A percentile compares a stretch with the other conserved stretches of the same genome.
Evolutionary conservation across 2,797 vertebrate genomes (phyloP).

Genomic region (Pelodytes ibericus): DNA sequence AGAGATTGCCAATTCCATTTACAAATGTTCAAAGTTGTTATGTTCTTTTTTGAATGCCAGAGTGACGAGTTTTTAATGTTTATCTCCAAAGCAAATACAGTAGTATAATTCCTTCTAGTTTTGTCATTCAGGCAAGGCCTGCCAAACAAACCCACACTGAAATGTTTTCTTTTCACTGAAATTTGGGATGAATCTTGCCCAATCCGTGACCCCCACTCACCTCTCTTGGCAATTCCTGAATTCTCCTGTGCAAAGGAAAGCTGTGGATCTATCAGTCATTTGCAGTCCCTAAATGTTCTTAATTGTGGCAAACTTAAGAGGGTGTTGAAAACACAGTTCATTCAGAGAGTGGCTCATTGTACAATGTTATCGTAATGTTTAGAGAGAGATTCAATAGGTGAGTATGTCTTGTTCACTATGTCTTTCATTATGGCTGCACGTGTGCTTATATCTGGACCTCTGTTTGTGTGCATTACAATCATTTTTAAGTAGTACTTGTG

Average conservation of each 20-base stretch:
- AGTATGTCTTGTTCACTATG: no score
- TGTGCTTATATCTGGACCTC: no score
- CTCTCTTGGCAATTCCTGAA: conserved; percentile 11
- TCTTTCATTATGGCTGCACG: no score
- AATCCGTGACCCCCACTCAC: conserved; percentile 30
- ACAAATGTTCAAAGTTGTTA: conserved; percentile 48
- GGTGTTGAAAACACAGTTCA: not conserved
- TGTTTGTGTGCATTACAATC: no score
- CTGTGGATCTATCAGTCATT: conserved; percentile 17
- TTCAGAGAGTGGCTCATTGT: not conserved
- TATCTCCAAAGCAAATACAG: conserved; percentile 56
- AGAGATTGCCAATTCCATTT: conserved; percentile 41
- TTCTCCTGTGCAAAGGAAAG: not conserved
- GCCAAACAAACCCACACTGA: conserved; percentile 39
- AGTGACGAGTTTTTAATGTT: conserved; percentile 48
- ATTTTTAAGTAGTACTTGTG: no score
- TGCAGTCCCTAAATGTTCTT: not conserved
- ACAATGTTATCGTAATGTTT: not conserved
- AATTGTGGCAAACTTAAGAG: not conserved
- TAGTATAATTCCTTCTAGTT: conserved; percentile 52
- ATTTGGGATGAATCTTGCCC: conserved; percentile 18
- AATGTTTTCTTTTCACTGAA: conserved; percentile 40
- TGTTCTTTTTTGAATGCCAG: conserved; percentile 45
- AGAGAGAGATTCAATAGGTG: not conserved
- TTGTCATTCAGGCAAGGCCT: conserved; percentile 35